Conservation (phyloP, 2,888 invertebrate species). For the Lordiphosa andalusiaca region DNA sequence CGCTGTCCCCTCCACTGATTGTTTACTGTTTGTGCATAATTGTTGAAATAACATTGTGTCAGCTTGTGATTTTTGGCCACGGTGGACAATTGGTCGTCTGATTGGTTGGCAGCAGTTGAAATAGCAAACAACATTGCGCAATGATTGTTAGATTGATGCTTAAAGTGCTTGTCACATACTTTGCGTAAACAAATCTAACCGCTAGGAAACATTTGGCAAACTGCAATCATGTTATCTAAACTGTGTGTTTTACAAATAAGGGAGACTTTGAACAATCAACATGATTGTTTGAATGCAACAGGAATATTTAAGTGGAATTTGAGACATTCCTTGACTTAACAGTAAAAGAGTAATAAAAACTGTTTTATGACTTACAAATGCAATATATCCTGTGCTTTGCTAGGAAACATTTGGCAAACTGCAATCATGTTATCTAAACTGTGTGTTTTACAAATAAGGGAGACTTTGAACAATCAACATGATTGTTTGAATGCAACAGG, state of each 20-base stretch:
- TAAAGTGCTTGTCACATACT: not conserved
- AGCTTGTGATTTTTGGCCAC: conserved; percentile 19
- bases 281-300: no score
- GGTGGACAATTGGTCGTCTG: conserved; percentile 44
- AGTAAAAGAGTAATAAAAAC: no score
- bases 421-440: no score
- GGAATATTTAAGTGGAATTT: no score
- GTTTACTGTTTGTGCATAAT: conserved; percentile 32
- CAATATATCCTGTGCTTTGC: no score
- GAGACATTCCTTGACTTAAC: no score
- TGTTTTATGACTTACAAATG: no score
- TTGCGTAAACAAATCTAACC: conserved; percentile 9
- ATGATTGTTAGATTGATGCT: conserved; percentile 15
- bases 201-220: not conserved
- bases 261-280: not conserved
- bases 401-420: no score
- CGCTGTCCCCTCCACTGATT: conserved; percentile 13
- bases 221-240: not conserved
- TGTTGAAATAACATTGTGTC: conserved; percentile 8
- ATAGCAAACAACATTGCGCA: conserved; percentile 28
- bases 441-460: no score
- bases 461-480: no score
- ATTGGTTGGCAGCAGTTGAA: conserved; percentile 29
- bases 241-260: not conserved
- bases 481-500: no score